These are phyloP conservation scores for Parochlus steinenii DNA, from an alignment of 2,888 invertebrate species.

Conservation along the genomic window DNA sequence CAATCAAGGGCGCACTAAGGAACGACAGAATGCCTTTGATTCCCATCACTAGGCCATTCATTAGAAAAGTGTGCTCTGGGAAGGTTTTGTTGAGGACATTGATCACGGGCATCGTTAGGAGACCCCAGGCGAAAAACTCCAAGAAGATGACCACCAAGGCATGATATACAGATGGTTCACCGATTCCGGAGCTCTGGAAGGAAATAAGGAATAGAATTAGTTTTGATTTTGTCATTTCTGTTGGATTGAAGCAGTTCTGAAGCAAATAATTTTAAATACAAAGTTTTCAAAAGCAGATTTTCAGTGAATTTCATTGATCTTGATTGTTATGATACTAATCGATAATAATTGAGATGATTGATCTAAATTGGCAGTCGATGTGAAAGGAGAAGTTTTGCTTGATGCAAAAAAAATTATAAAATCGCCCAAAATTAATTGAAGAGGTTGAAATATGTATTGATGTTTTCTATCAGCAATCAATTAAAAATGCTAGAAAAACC, in stretches of 20 bases:
- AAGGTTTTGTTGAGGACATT: slow-evolving; percentile 89
- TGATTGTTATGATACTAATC: too few relatives aligned
- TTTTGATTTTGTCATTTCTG: neutral
- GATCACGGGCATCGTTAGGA: slow-evolving; percentile 96
- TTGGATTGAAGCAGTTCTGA: neutral
- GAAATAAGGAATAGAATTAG: slow-evolving; percentile 19
- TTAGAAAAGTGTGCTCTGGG: slow-evolving; percentile 95
- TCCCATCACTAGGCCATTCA: slow-evolving; percentile 99
- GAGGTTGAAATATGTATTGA: too few relatives aligned
- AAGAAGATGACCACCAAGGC: slow-evolving; percentile 97
- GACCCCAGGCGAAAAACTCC: slow-evolving; percentile 99
- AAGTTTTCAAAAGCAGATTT: too few relatives aligned
- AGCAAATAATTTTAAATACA: too few relatives aligned
- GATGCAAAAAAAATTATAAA: too few relatives aligned
- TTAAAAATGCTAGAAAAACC: too few relatives aligned
- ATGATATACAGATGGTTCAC: slow-evolving; percentile 94
- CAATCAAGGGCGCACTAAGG: slow-evolving; percentile 90
- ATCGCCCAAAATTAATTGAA: too few relatives aligned
- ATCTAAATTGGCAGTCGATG: too few relatives aligned
- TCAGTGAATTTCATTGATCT: too few relatives aligned
- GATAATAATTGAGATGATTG: too few relatives aligned
- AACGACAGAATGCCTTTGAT: slow-evolving; percentile 96
- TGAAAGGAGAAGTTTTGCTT: too few relatives aligned
- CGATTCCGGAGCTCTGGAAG: slow-evolving; percentile 67
- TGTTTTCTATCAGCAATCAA: too few relatives aligned